Conservation (phyloP, 1,140 invertebrate genomes). For the Stegodyphus mimosarum region DNA sequence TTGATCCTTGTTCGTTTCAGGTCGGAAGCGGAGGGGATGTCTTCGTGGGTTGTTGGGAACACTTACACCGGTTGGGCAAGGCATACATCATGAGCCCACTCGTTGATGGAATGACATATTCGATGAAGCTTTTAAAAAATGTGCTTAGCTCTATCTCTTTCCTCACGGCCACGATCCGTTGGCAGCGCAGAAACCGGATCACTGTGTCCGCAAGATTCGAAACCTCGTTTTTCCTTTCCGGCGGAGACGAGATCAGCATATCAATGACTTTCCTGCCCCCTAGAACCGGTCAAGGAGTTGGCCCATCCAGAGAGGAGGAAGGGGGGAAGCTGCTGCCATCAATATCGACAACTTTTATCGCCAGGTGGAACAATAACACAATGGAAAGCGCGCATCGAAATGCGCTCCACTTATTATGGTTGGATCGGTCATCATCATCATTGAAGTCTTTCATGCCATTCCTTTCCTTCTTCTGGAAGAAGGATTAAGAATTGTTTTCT, state of each 20-base stretch:
- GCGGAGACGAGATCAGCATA: slow-evolving; percentile 35
- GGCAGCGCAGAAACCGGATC: slow-evolving; percentile 35
- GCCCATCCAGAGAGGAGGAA: not conserved
- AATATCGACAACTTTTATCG: slow-evolving; percentile 51
- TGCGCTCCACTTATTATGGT: not conserved
- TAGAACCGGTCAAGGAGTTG: slow-evolving; percentile 43
- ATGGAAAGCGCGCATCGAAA: slow-evolving; percentile 4
- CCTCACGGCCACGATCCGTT: not conserved
- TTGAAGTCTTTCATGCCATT: too few relatives aligned
- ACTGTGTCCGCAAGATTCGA: slow-evolving; percentile 26
- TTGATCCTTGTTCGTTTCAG: too few relatives aligned
- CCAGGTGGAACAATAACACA: slow-evolving; percentile 38
- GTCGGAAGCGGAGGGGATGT: too few relatives aligned
- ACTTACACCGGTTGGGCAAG: too few relatives aligned
- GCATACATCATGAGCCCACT: too few relatives aligned
- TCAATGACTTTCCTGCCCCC: slow-evolving; percentile 30
- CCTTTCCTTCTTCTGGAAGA: too few relatives aligned
- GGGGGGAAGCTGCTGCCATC: slow-evolving; percentile 17
- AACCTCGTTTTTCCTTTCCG: slow-evolving; percentile 47
- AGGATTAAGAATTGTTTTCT: too few relatives aligned
- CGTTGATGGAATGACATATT: too few relatives aligned
- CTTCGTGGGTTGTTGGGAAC: too few relatives aligned
- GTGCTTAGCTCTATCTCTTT: not conserved
- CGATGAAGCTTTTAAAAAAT: too few relatives aligned
- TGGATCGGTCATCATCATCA: too few relatives aligned